These are phyloP conservation scores for Urocitellus parryii DNA, from an alignment of 2,113 vertebrate species.

Conservation along the genomic window DNA sequence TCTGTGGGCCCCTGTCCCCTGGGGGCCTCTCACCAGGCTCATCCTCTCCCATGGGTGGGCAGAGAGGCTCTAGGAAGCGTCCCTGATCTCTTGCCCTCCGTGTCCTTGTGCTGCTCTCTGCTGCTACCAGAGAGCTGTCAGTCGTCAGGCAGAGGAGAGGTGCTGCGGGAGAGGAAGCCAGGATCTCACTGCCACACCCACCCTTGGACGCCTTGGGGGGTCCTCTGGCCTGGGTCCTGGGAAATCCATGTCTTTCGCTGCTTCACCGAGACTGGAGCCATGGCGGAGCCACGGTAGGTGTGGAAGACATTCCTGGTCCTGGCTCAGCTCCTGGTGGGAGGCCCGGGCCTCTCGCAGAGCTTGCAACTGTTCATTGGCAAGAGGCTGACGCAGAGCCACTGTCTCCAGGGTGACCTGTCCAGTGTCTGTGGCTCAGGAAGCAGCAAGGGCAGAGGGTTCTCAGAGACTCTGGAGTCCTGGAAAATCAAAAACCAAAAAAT, in stretches of 20 bases:
- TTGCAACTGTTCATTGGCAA: neutral
- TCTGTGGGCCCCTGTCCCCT: slow-evolving; percentile 25
- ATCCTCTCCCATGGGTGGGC: neutral
- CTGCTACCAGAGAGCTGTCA: slow-evolving; percentile 71
- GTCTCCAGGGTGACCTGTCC: too few relatives aligned
- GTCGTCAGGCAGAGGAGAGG: slow-evolving; percentile 61
- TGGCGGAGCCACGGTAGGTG: neutral
- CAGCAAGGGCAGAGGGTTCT: neutral
- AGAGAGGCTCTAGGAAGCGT: neutral
- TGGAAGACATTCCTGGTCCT: slow-evolving; percentile 70
- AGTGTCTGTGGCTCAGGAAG: neutral
- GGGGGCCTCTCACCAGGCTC: slow-evolving; percentile 34
- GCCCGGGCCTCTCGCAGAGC: neutral
- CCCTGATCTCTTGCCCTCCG: slow-evolving; percentile 80
- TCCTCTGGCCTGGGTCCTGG: slow-evolving; percentile 3
- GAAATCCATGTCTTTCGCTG: slow-evolving; percentile 43
- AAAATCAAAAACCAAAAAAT: neutral
- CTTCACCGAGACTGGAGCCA: slow-evolving; percentile 58
- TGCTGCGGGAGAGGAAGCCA: slow-evolving; percentile 43
- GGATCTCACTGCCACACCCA: slow-evolving; percentile 22
- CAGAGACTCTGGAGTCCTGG: neutral
- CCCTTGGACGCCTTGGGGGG: neutral
- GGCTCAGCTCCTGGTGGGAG: slow-evolving; percentile 58
- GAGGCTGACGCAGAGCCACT: neutral
- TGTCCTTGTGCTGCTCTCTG: slow-evolving; percentile 70